Evolutionary conservation across 2,797 vertebrate species (phyloP).

Genomic region (Chaunax sp.): DNA sequence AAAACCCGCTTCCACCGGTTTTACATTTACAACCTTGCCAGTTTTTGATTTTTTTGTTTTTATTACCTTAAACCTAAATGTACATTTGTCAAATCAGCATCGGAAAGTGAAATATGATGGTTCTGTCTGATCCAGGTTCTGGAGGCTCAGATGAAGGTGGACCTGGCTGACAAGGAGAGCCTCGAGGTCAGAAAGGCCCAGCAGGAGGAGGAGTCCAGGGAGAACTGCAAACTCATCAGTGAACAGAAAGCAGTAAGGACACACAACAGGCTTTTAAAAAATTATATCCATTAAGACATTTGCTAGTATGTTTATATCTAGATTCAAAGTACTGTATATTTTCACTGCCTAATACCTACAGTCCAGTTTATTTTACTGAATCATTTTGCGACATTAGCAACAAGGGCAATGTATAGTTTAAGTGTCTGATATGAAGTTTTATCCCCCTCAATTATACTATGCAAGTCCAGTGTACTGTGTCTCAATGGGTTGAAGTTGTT

Average conservation of each 20-base stretch:
- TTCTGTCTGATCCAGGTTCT: slow-evolving; percentile 85
- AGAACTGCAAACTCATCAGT: slow-evolving; percentile 95
- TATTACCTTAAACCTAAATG: not conserved
- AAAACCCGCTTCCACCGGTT: slow-evolving; percentile 35
- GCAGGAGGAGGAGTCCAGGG: slow-evolving; percentile 93
- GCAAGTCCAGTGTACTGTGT: not conserved
- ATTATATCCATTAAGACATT: not conserved
- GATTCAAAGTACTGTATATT: not conserved
- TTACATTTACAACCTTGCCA: slow-evolving; percentile 34
- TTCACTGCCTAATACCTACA: not conserved
- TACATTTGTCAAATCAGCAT: slow-evolving; percentile 13
- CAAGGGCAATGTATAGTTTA: not conserved
- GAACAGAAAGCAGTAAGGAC: slow-evolving; percentile 96
- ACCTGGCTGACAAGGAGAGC: slow-evolving; percentile 94
- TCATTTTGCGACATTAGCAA: not conserved
- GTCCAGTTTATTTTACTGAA: not conserved
- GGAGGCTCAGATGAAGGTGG: slow-evolving; percentile 96
- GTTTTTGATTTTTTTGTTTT: not conserved
- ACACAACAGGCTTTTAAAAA: slow-evolving; percentile 1
- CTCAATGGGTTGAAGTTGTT: slow-evolving; percentile 1
- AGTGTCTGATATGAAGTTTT: not conserved
- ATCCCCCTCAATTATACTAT: not conserved
- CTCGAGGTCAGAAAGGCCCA: slow-evolving; percentile 91
- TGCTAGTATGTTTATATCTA: not conserved
- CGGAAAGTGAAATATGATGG: not conserved